Percentiles rank a stretch among this genome's conserved stretches.
phyloP scores from a whole-genome alignment of 2,888 invertebrate species.

The Abrostola triplasia region DNA sequence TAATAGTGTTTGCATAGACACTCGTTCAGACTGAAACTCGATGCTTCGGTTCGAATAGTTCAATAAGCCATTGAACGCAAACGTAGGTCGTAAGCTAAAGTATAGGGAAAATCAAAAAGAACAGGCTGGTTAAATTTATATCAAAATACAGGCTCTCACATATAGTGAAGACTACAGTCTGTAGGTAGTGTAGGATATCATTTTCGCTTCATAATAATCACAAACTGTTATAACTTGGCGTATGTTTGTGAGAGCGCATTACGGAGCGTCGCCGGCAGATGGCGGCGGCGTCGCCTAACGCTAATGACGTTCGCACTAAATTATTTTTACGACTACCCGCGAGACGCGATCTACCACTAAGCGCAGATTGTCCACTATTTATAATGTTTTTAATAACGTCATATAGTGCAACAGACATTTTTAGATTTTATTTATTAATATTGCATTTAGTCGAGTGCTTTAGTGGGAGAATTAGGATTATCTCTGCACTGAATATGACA shows the following conservation, averaged over 20 bases:
- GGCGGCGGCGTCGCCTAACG: slow-evolving; percentile 65
- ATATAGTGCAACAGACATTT: slow-evolving; percentile 44
- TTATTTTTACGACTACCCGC: slow-evolving; percentile 83
- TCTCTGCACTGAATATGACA: background rate
- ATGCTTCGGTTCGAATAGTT: too few species aligned
- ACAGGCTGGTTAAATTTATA: too few species aligned
- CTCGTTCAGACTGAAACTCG: too few species aligned
- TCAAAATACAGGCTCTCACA: background rate
- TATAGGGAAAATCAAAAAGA: background rate
- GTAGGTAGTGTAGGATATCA: slow-evolving; percentile 6
- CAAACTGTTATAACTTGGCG: slow-evolving; percentile 48
- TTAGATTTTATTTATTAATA: slow-evolving; percentile 38
- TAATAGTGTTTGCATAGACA: too few species aligned
- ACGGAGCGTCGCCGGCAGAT: slow-evolving; percentile 68
- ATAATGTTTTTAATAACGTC: slow-evolving; percentile 47
- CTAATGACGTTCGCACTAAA: slow-evolving; percentile 84
- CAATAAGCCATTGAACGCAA: too few species aligned
- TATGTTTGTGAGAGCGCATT: slow-evolving; percentile 54
- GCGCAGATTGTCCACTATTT: slow-evolving; percentile 50
- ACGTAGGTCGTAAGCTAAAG: too few species aligned
- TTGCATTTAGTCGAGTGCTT: slow-evolving; percentile 19
- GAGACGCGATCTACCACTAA: slow-evolving; percentile 62
- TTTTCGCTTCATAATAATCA: slow-evolving; percentile 33
- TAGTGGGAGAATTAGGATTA: slow-evolving; percentile 8
- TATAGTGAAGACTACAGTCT: background rate